Percentiles rank a stretch among this genome's conserved stretches.
Conservation (phyloP, 2,797 vertebrate species). For the Acipenser transmontanus region DNA sequence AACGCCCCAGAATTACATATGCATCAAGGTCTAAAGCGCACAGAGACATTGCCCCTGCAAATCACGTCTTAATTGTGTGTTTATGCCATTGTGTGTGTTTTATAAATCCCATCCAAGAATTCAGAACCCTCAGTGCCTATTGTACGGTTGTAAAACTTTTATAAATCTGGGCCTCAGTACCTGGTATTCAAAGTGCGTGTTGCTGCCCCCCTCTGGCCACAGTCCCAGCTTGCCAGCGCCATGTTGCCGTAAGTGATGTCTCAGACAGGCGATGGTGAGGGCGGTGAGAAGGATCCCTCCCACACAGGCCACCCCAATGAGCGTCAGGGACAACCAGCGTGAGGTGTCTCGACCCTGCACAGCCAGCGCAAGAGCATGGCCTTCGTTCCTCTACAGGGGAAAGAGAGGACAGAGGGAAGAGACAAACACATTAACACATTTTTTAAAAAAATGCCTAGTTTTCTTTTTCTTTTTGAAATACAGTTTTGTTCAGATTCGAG, state of each 20-base stretch:
- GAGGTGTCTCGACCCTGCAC: conserved; percentile 63
- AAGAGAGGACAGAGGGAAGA: conserved; percentile 1
- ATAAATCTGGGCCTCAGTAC: conserved; percentile 40
- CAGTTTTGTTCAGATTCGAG: too few relatives aligned
- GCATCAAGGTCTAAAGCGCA: too few relatives aligned
- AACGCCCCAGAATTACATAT: too few relatives aligned
- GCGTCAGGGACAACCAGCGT: conserved; percentile 76
- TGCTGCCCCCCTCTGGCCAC: conserved; percentile 81
- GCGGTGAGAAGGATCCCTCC: conserved; percentile 76
- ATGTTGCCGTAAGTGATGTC: conserved; percentile 74
- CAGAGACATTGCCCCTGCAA: too few relatives aligned
- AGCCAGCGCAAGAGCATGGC: conserved; percentile 57
- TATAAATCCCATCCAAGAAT: too few relatives aligned
- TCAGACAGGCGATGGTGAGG: conserved; percentile 67
- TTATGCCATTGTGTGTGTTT: too few relatives aligned
- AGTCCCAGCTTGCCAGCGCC: conserved; percentile 82
- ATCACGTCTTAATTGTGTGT: too few relatives aligned
- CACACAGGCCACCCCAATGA: conserved; percentile 82
- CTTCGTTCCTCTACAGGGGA: conserved; percentile 70
- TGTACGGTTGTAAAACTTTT: too few relatives aligned
- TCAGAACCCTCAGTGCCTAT: too few relatives aligned
- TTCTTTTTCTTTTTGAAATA: too few relatives aligned
- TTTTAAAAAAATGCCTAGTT: too few relatives aligned
- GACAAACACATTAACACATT: not conserved
- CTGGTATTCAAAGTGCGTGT: conserved; percentile 95